phyloP scores from a whole-genome alignment of 2,113 vertebrate species.

The Antechinus stuartii region DNA sequence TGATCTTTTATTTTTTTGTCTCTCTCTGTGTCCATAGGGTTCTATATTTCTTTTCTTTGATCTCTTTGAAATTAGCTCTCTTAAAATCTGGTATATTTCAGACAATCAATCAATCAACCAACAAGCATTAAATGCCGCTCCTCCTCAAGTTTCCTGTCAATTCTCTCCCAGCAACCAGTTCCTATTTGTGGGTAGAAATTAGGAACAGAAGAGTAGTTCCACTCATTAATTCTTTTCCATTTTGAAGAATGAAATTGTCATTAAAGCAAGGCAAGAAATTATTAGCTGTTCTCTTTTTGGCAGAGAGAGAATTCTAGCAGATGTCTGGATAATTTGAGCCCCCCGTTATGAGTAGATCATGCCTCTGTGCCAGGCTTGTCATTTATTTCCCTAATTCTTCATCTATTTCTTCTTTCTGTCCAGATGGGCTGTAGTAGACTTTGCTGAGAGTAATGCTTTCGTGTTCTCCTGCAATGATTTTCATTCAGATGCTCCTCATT shows the following conservation, averaged over 20 bases:
- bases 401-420: not conserved
- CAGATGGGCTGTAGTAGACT: not conserved
- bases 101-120: not conserved
- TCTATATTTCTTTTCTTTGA: not conserved
- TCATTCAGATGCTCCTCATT: not conserved
- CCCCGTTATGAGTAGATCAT: not conserved
- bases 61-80: not conserved
- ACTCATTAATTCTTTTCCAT: constrained; percentile 1
- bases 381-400: not conserved
- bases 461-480: not conserved
- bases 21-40: not conserved
- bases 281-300: constrained; percentile 8
- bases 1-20: not conserved
- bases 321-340: not conserved
- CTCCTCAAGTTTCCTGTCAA: not conserved
- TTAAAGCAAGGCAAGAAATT: not conserved
- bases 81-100: not conserved
- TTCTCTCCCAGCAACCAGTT: not conserved
- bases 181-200: not conserved
- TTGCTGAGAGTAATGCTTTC: not conserved
- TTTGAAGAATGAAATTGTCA: constrained; percentile 1
- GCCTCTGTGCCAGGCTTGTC: not conserved
- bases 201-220: not conserved
- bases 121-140: not conserved
- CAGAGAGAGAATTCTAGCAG: not conserved